Percentiles rank a stretch among this genome's conserved stretches.
phyloP scores from a whole-genome alignment of 1,140 invertebrate species.

The Drosophila nikananu region DNA sequence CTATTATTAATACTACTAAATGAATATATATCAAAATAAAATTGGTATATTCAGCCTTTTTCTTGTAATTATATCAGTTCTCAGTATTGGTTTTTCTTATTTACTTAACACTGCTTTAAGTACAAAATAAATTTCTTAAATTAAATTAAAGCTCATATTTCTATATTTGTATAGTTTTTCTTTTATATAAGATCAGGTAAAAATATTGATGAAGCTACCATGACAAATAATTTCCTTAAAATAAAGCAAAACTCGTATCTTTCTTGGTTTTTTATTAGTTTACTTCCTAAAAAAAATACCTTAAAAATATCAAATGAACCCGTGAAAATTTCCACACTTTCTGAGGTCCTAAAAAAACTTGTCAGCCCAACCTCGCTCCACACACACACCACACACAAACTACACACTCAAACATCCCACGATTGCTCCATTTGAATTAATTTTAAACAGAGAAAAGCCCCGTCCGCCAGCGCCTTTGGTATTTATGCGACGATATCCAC shows the following conservation, averaged over 20 bases:
- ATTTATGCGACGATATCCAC: slow-evolving; percentile 36
- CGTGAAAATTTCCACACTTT: background rate
- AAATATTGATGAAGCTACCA: too few species aligned
- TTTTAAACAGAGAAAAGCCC: slow-evolving; percentile 38
- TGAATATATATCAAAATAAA: too few species aligned
- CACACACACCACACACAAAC: background rate
- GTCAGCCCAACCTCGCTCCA: slow-evolving; percentile 15
- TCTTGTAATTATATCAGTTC: too few species aligned
- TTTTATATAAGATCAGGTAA: too few species aligned
- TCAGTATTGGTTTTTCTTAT: too few species aligned
- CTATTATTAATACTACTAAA: too few species aligned
- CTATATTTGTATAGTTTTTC: too few species aligned
- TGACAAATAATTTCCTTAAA: too few species aligned
- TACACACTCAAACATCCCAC: slow-evolving; percentile 39
- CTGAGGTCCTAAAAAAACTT: slow-evolving; percentile 8
- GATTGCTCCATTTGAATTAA: slow-evolving; percentile 60
- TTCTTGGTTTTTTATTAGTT: background rate
- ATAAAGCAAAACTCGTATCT: background rate
- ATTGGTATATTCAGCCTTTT: too few species aligned
- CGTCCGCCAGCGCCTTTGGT: slow-evolving; percentile 35
- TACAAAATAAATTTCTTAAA: too few species aligned
- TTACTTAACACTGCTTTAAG: too few species aligned
- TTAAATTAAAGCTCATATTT: too few species aligned
- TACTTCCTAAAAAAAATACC: background rate
- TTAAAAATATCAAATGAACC: background rate